Evolutionary conservation across 2,888 invertebrate genomes (phyloP).

Genomic region (Tupiocoris notatus): DNA sequence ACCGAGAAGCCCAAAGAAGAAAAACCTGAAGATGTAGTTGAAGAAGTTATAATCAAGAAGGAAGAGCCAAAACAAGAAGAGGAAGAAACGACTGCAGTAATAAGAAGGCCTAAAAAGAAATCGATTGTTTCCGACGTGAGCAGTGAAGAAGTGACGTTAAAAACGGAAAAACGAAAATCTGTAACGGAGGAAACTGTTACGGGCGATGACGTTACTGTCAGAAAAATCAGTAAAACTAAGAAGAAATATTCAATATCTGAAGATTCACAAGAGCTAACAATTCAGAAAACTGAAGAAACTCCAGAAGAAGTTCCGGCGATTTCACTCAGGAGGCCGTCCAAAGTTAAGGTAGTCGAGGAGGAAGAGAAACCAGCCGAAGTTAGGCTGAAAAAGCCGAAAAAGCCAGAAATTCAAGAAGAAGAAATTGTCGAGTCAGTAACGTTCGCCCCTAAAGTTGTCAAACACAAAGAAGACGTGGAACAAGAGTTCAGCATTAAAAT

Average conservation of each 20-base stretch:
- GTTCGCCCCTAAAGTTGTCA: constrained; percentile 56
- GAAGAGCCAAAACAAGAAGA: constrained; percentile 50
- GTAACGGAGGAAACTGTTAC: constrained; percentile 23
- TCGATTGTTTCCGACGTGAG: constrained; percentile 49
- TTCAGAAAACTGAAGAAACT: constrained; percentile 53
- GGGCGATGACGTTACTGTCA: constrained; percentile 48
- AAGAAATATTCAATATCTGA: constrained; percentile 51
- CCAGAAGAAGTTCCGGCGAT: constrained; percentile 57
- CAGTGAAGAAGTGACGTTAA: constrained; percentile 51
- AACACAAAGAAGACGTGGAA: constrained; percentile 74
- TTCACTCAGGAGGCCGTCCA: constrained; percentile 57
- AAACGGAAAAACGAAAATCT: constrained; percentile 50
- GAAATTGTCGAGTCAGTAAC: constrained; percentile 67
- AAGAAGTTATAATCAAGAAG: constrained; percentile 15
- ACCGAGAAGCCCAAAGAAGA: constrained; percentile 51
- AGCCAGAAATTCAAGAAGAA: constrained; percentile 72
- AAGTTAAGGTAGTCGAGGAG: constrained; percentile 54
- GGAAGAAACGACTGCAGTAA: constrained; percentile 49
- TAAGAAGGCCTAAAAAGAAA: constrained; percentile 49
- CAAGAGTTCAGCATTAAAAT: constrained; percentile 85
- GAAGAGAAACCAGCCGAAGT: constrained; percentile 54
- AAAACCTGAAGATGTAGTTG: constrained; percentile 44
- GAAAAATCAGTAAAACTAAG: constrained; percentile 50
- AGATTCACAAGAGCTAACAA: constrained; percentile 57
- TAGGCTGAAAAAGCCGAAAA: constrained; percentile 61